These are phyloP conservation scores for Limenitis camilla DNA, from an alignment of 2,888 invertebrate genomes.

Conservation along the genomic window DNA sequence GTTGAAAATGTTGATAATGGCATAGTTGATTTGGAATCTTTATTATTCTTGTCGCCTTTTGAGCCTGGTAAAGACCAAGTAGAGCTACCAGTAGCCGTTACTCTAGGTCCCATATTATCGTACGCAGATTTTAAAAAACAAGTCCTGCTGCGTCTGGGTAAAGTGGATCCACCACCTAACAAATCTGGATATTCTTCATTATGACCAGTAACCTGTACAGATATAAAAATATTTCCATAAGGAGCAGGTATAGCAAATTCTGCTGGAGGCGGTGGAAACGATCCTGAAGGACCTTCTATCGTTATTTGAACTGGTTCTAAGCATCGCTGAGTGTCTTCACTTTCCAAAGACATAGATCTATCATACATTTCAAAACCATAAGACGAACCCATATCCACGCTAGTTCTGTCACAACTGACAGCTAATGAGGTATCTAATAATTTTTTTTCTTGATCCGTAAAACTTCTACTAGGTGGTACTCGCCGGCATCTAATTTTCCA, in stretches of 20 bases:
- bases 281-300: constrained; percentile 67
- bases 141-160: constrained; percentile 68
- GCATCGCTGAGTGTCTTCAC: constrained; percentile 61
- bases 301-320: constrained; percentile 78
- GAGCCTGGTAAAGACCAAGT: constrained; percentile 85
- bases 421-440: constrained; percentile 83
- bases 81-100: constrained; percentile 91
- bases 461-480: constrained; percentile 79
- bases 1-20: constrained; percentile 63
- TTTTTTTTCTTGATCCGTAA: constrained; percentile 92
- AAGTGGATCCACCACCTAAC: constrained; percentile 69
- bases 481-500: constrained; percentile 84
- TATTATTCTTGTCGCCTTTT: constrained; percentile 43
- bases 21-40: constrained; percentile 35
- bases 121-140: constrained; percentile 80
- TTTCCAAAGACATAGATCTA: constrained; percentile 64
- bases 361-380: constrained; percentile 72
- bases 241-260: constrained; percentile 67
- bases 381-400: constrained; percentile 76
- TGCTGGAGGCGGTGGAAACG: constrained; percentile 63
- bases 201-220: constrained; percentile 83
- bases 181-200: constrained; percentile 87
- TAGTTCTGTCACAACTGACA: constrained; percentile 78
- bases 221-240: constrained; percentile 87
- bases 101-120: constrained; percentile 92